phyloP scores from a whole-genome alignment of 2,113 vertebrate genomes.

The Chunga burmeisteri region DNA sequence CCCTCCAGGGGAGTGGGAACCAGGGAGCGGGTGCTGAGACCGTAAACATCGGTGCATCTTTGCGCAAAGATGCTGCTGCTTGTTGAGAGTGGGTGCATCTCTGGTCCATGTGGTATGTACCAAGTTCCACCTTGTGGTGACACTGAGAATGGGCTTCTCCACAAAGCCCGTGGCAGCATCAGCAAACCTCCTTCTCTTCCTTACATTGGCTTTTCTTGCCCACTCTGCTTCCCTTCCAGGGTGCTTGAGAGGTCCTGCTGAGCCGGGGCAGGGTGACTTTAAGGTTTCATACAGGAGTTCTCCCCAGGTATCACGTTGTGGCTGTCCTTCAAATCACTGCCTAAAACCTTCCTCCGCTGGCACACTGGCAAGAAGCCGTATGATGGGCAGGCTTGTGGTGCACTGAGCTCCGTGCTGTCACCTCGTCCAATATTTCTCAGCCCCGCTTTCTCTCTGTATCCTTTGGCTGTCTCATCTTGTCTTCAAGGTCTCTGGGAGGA shows the following conservation, averaged over 20 bases:
- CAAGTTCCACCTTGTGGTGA: slow-evolving; percentile 71
- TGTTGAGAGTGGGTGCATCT: not conserved
- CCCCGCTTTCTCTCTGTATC: not conserved
- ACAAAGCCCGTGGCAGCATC: not conserved
- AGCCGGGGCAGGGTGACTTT: not conserved
- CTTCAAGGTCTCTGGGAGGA: not conserved
- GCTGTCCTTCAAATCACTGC: not conserved
- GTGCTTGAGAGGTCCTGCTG: not conserved
- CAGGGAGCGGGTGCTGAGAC: not conserved
- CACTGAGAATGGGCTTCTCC: slow-evolving; percentile 12
- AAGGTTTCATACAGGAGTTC: not conserved
- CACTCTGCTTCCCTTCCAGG: not conserved
- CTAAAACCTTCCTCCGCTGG: not conserved
- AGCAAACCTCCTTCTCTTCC: not conserved
- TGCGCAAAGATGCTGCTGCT: not conserved
- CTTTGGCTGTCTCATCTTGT: not conserved
- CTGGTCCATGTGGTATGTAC: not conserved
- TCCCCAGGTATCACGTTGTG: not conserved
- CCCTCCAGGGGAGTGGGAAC: not conserved
- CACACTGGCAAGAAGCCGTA: not conserved
- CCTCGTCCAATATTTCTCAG: not conserved
- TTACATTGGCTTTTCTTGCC: not conserved
- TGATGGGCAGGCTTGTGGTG: not conserved
- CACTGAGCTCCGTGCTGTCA: not conserved
- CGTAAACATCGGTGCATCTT: not conserved